Conservation (phyloP, 2,113 vertebrate species). For the Larimichthys polyactis region DNA sequence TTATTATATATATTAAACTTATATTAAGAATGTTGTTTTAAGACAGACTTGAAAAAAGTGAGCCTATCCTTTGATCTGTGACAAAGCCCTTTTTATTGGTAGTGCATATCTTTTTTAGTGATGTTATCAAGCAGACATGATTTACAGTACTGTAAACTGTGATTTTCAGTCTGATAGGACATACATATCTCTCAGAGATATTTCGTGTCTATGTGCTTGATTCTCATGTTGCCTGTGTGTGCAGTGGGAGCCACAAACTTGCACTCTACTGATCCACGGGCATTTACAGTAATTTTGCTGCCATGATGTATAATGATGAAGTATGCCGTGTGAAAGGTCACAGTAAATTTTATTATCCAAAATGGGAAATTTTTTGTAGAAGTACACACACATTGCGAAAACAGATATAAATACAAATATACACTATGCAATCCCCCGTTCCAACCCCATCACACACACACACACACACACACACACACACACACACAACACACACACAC, state of each 20-base stretch:
- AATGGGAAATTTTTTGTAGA: too few species aligned
- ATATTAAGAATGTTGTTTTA: not conserved
- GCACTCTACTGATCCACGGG: slow-evolving; percentile 21
- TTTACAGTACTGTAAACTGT: not conserved
- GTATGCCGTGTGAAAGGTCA: not conserved
- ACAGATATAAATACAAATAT: too few species aligned
- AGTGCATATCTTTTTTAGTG: not conserved
- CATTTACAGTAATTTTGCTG: slow-evolving; percentile 5
- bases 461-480: too few species aligned
- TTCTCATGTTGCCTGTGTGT: slow-evolving; percentile 11
- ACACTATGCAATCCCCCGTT: too few species aligned
- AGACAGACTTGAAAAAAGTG: not conserved
- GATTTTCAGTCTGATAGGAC: not conserved
- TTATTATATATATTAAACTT: not conserved
- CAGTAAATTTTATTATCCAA: too few species aligned
- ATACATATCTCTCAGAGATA: not conserved
- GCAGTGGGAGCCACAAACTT: not conserved
- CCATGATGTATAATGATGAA: not conserved
- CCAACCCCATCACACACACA: too few species aligned
- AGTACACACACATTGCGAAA: too few species aligned
- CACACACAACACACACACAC: too few species aligned
- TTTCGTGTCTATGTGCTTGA: not conserved
- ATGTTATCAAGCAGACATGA: slow-evolving; percentile 2
- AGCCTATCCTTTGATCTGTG: not conserved
- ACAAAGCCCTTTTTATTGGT: not conserved